Evolutionary conservation across 1,140 invertebrate genomes (phyloP), one percentile per base, ranked within the genome.

Genomic region (Nasonia giraulti): DNA sequence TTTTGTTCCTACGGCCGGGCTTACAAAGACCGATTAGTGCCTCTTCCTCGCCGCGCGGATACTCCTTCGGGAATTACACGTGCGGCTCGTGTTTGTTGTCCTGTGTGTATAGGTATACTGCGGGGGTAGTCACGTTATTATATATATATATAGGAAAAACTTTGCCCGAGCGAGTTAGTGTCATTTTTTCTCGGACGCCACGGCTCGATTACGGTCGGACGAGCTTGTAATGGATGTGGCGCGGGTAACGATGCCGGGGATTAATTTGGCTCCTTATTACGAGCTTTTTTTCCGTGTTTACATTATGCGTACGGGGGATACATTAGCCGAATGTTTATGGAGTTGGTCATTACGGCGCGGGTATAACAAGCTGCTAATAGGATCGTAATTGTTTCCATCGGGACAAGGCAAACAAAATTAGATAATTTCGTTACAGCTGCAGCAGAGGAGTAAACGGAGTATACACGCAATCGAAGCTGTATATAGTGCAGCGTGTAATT

Each of bases 1-100:
- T 80, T 80, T 80, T 80, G 20, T 66, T 71, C 40, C 40, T 33
- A 40, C 66, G 79, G 79, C 47, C 40, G 50, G 55, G 44, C 80
- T 74, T 74, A 82, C 69, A 44, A 44, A 44, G 40, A 44, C 40
- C 40, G 40, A 44, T 44, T 44, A 44, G 40, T 71, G 68, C 31
- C 31, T 27, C 27, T 27, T 27, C 68, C 68, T 71, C 23, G 4
- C 68, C 68, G 27, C 33, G 33, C 33, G 33, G 27, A 27, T 37
- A 7, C 68, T n/a, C 23, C 68, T 27, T 27, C 68, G 68, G 68
- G 68, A 27, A 71, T 71, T 71, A 71, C 20, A 62, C 55, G 17
- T 27, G 27, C n/a, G 55, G 7, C 6, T 8, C 3, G 47, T 68
- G n/a, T 7, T 68, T 23, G 11, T 68, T 23, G 20, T 68, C 66